These are phyloP conservation scores for Oscheius sp. DNA, from an alignment of 1,140 invertebrate species.

Conservation along the genomic window DNA sequence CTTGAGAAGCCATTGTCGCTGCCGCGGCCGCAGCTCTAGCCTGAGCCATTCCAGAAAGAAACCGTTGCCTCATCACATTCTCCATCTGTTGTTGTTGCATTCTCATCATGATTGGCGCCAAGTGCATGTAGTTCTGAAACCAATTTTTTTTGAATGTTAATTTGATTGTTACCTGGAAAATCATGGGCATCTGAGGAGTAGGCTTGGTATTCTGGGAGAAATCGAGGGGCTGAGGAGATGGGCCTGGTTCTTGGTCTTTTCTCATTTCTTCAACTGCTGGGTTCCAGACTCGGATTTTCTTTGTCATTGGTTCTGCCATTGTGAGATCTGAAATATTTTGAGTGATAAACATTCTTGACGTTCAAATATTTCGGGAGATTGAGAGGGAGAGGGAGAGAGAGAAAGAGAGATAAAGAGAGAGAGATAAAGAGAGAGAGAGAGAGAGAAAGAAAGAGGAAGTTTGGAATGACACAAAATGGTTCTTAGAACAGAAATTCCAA, in stretches of 20 bases:
- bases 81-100: constrained; percentile 30
- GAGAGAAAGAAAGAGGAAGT: too few relatives aligned
- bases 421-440: too few relatives aligned
- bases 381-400: background rate
- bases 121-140: constrained; percentile 24
- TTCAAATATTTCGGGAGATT: too few relatives aligned
- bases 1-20: background rate
- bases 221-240: constrained; percentile 10
- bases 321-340: background rate
- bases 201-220: background rate
- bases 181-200: constrained; percentile 1
- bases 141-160: too few relatives aligned
- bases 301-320: background rate
- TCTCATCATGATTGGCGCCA: constrained; percentile 22
- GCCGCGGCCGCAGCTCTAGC: too few relatives aligned
- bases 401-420: too few relatives aligned
- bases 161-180: constrained; percentile 17
- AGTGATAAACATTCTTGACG: too few relatives aligned
- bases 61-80: constrained; percentile 6
- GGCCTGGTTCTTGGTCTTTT: background rate
- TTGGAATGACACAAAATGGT: too few relatives aligned
- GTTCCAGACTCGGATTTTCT: constrained; percentile 28
- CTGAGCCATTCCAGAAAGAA: background rate
- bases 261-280: constrained; percentile 1
- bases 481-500: too few relatives aligned